Conservation (phyloP, 2,888 invertebrate species). For the Diadegma fenestrale region DNA sequence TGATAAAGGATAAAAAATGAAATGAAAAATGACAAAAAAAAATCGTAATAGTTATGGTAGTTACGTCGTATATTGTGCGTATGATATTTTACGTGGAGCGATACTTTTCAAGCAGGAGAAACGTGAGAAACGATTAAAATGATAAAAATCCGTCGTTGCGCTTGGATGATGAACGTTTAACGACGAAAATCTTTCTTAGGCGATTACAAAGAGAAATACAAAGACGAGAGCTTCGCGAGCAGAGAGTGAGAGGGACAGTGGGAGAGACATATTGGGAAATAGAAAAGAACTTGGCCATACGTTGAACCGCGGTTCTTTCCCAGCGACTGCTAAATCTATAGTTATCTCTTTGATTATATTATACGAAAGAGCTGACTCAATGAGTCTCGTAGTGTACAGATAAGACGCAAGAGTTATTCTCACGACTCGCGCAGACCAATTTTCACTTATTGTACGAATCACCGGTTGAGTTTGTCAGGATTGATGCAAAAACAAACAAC, state of each 20-base stretch:
- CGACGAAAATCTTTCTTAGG: not conserved
- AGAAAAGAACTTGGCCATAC: slow-evolving; percentile 24
- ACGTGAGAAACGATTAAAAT: slow-evolving; percentile 25
- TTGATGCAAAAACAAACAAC: not conserved
- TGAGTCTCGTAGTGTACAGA: slow-evolving; percentile 61
- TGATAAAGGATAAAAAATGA: slow-evolving; percentile 30
- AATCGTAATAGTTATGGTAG: slow-evolving; percentile 58
- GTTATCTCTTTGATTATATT: slow-evolving; percentile 49
- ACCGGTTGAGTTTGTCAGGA: slow-evolving; percentile 48
- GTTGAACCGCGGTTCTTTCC: slow-evolving; percentile 54
- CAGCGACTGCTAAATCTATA: slow-evolving; percentile 59
- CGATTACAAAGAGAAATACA: slow-evolving; percentile 5
- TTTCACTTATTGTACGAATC: slow-evolving; percentile 65
- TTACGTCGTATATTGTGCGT: slow-evolving; percentile 50
- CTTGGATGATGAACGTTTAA: slow-evolving; percentile 54
- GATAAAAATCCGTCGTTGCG: slow-evolving; percentile 64
- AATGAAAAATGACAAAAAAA: slow-evolving; percentile 50
- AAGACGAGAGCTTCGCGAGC: slow-evolving; percentile 1
- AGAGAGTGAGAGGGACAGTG: slow-evolving; percentile 7
- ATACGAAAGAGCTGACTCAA: slow-evolving; percentile 47
- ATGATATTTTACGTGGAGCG: slow-evolving; percentile 55
- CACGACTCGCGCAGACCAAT: slow-evolving; percentile 69
- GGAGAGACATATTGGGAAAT: slow-evolving; percentile 35
- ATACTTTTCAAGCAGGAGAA: slow-evolving; percentile 61
- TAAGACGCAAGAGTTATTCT: slow-evolving; percentile 67